phyloP scores from a whole-genome alignment of 2,113 vertebrate species.

The Etheostoma cragini region DNA sequence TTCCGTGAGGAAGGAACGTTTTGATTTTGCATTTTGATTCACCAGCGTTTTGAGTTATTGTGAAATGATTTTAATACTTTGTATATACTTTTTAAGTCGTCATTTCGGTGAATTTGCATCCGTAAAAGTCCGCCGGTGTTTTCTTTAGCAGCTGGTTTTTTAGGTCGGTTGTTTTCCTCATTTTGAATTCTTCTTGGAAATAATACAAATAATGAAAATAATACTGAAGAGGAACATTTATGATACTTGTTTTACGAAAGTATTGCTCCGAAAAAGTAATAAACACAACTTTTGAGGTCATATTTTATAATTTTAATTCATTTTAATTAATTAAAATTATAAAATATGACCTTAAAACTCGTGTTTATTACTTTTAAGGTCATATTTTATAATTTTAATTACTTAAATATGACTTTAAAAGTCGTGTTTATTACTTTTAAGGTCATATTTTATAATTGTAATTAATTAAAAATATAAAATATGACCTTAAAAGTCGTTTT shows the following conservation, averaged over 20 bases:
- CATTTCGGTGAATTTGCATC: slow-evolving; percentile 58
- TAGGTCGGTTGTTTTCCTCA: neutral
- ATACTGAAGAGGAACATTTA: slow-evolving; percentile 57
- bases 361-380: no score
- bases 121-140: slow-evolving; percentile 29
- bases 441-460: no score
- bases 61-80: slow-evolving; percentile 64
- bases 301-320: no score
- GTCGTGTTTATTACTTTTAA: no score
- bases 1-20: neutral
- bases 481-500: no score
- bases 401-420: no score
- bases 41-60: slow-evolving; percentile 58
- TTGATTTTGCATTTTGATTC: slow-evolving; percentile 28
- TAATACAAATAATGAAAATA: slow-evolving; percentile 51
- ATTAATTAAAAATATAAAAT: no score
- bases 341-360: no score
- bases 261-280: neutral
- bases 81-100: slow-evolving; percentile 78
- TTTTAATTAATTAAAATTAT: no score
- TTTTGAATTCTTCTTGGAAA: slow-evolving; percentile 1
- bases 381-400: no score
- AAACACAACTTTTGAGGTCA: no score
- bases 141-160: slow-evolving; percentile 43
- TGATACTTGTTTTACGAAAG: slow-evolving; percentile 7